Conservation (phyloP, 2,797 vertebrate species). For the Novumbra hubbsi region DNA sequence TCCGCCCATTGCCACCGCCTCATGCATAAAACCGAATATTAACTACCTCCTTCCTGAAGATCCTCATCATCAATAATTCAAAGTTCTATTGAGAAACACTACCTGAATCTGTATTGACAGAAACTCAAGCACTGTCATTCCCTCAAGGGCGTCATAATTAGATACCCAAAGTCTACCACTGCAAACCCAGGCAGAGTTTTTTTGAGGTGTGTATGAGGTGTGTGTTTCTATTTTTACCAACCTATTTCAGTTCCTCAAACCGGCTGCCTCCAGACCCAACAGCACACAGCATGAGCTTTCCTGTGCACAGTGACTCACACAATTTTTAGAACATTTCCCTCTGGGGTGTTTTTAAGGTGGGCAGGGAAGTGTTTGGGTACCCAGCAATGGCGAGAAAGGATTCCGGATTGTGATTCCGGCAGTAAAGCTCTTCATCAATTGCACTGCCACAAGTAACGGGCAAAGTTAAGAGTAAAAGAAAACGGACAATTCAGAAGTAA, state of each 20-base stretch:
- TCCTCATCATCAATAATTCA: constrained; percentile 75
- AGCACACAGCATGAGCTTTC: constrained; percentile 36
- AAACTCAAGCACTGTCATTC: constrained; percentile 71
- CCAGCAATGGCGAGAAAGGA: constrained; percentile 18
- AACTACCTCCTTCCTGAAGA: constrained; percentile 56
- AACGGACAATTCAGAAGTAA: no score
- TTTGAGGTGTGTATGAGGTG: constrained; percentile 25
- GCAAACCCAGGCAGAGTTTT: constrained; percentile 31
- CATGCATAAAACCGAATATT: constrained; percentile 61
- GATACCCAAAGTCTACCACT: constrained; percentile 56
- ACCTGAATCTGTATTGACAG: constrained; percentile 76
- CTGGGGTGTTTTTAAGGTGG: constrained; percentile 35
- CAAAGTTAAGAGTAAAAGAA: no score
- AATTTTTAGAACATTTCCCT: constrained; percentile 15
- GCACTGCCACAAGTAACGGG: constrained; percentile 12
- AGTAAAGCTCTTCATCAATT: constrained; percentile 31
- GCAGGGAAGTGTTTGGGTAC: constrained; percentile 36
- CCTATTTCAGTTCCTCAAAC: constrained; percentile 54
- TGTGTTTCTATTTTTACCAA: constrained; percentile 59
- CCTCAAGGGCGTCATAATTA: constrained; percentile 73
- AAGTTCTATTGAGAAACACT: constrained; percentile 73
- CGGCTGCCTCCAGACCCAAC: constrained; percentile 36
- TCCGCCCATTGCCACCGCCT: constrained; percentile 16
- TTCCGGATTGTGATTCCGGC: constrained; percentile 13
- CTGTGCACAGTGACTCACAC: constrained; percentile 11